Conservation (phyloP, 2,113 vertebrate genomes). For the Recurvirostra avosetta region DNA sequence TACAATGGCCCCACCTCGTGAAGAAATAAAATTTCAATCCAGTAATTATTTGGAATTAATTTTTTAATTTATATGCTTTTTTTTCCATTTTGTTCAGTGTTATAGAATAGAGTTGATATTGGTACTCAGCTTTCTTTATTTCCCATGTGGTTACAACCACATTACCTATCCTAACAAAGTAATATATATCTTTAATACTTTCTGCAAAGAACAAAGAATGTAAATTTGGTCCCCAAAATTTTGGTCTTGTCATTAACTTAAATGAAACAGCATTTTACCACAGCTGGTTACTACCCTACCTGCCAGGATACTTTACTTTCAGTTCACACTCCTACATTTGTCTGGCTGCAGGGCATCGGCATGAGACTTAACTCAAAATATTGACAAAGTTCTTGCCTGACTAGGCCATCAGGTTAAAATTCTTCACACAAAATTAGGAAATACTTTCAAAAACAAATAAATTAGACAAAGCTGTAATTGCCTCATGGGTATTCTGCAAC, state of each 20-base stretch:
- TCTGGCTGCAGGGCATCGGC: background rate
- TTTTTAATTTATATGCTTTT: background rate
- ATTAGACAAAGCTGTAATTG: background rate
- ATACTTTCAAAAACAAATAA: background rate
- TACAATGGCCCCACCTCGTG: rapidly evolving
- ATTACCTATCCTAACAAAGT: background rate
- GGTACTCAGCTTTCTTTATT: background rate
- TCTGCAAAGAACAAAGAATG: background rate
- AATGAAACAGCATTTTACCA: background rate
- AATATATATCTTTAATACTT: background rate
- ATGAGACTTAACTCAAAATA: background rate
- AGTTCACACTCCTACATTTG: background rate
- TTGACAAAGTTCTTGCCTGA: background rate
- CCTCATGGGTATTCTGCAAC: background rate
- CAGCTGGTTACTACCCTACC: background rate
- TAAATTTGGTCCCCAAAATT: background rate
- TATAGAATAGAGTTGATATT: background rate
- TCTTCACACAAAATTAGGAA: background rate
- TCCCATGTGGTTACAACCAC: background rate
- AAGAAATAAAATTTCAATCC: background rate
- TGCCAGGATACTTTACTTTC: background rate
- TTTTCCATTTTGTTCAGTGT: background rate
- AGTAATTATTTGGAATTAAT: background rate
- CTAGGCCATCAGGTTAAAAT: background rate
- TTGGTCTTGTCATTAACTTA: background rate